Percentiles rank a stretch among this genome's conserved stretches.
These are phyloP conservation scores for Ellobius talpinus DNA, from an alignment of 2,113 vertebrate species.

Conservation along the genomic window DNA sequence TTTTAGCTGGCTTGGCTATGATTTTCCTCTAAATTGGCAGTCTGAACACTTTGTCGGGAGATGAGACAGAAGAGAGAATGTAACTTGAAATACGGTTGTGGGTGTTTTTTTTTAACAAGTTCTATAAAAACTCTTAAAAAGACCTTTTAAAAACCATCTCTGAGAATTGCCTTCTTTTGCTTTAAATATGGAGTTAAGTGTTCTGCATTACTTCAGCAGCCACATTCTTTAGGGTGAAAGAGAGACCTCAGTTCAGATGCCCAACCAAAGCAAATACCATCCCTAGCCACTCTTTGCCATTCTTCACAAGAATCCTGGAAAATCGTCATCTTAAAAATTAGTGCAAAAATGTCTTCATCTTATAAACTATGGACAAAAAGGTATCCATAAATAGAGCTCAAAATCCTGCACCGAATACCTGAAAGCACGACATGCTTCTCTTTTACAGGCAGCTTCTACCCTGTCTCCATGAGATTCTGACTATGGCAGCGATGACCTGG, in stretches of 20 bases:
- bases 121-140: conserved; percentile 66
- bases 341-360: not conserved
- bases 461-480: not conserved
- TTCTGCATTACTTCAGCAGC: conserved; percentile 37
- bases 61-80: not conserved
- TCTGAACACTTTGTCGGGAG: conserved; percentile 51
- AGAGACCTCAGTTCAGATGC: conserved; percentile 52
- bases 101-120: conserved; percentile 62
- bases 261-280: conserved; percentile 1
- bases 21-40: conserved; percentile 60
- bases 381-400: not conserved
- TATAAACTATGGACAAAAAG: not conserved
- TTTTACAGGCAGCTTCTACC: not conserved
- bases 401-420: not conserved
- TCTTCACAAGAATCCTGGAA: not conserved
- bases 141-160: conserved; percentile 47
- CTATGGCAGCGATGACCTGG: not conserved
- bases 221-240: conserved; percentile 26
- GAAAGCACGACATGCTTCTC: not conserved
- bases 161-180: conserved; percentile 56
- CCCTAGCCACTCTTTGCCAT: not conserved
- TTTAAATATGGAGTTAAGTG: conserved; percentile 63
- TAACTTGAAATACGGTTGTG: conserved; percentile 52
- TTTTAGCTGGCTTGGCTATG: conserved; percentile 42
- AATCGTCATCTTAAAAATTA: conserved; percentile 15